These are phyloP conservation scores for Sebastolobus alascanus DNA, from an alignment of 2,797 vertebrate species.

Conservation along the genomic window DNA sequence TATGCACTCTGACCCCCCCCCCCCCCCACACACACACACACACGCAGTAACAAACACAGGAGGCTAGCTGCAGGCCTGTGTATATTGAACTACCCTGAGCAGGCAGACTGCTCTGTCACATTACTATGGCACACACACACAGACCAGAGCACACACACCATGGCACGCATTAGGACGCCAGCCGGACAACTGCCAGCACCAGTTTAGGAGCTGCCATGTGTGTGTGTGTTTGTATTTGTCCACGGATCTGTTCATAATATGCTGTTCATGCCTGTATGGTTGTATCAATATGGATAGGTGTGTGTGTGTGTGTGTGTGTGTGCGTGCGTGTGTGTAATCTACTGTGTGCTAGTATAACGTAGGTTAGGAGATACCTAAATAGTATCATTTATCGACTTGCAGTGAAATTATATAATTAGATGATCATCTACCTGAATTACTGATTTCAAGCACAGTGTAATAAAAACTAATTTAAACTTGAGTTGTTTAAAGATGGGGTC, in stretches of 20 bases:
- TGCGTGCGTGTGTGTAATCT: slow-evolving; percentile 9
- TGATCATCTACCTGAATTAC: neutral
- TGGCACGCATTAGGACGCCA: slow-evolving; percentile 12
- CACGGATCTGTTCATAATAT: slow-evolving; percentile 6
- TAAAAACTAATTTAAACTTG: too few species aligned
- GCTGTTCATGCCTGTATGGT: neutral
- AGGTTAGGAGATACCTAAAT: neutral
- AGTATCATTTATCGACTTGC: neutral
- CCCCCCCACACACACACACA: neutral
- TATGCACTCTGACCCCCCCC: neutral
- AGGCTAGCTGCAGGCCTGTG: slow-evolving; percentile 41
- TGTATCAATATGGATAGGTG: neutral
- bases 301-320: slow-evolving; percentile 22
- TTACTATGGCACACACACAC: slow-evolving; percentile 32
- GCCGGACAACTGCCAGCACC: slow-evolving; percentile 24
- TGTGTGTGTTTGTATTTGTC: slow-evolving; percentile 1
- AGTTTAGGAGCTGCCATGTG: slow-evolving; percentile 10
- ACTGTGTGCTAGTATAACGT: neutral
- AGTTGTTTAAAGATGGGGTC: too few species aligned
- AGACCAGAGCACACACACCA: slow-evolving; percentile 18
- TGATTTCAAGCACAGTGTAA: neutral
- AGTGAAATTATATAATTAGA: neutral
- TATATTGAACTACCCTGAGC: neutral
- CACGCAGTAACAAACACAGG: neutral
- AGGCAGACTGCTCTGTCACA: slow-evolving; percentile 50